These are phyloP conservation scores for Megamerina dolium DNA, from an alignment of 2,888 invertebrate genomes.

Conservation along the genomic window DNA sequence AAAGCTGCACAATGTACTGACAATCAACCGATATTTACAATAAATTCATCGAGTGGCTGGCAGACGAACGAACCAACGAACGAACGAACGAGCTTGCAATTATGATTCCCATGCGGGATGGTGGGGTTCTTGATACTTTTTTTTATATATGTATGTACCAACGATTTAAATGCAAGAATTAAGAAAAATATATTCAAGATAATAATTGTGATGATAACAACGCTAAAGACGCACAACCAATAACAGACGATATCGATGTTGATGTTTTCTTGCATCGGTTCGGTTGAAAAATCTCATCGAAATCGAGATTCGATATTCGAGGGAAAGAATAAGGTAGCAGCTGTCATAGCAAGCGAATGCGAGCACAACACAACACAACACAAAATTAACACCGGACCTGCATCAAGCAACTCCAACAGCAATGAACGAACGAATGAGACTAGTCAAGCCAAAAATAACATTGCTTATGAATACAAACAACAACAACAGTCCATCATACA, in stretches of 20 bases:
- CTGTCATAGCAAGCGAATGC: slow-evolving; percentile 23
- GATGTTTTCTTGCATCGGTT: no score
- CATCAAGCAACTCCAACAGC: slow-evolving; percentile 11
- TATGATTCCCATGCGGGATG: no score
- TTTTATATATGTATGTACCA: neutral
- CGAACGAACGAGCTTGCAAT: no score
- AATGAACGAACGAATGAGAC: no score
- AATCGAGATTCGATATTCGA: slow-evolving; percentile 48
- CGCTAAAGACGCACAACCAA: no score
- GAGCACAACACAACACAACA: no score
- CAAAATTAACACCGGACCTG: no score
- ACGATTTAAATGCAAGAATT: slow-evolving; percentile 13
- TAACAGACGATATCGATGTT: no score
- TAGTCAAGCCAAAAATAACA: no score
- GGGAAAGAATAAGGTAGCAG: slow-evolving; percentile 46
- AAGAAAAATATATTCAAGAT: slow-evolving; percentile 10
- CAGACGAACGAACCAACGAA: no score
- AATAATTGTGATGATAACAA: slow-evolving; percentile 6
- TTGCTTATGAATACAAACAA: no score
- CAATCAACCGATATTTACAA: slow-evolving; percentile 1
- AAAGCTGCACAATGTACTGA: neutral
- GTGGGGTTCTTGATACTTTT: slow-evolving; percentile 2
- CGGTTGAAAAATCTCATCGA: slow-evolving; percentile 41
- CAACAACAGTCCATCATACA: no score
- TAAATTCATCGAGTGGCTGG: slow-evolving; percentile 2